Evolutionary conservation across 2,888 invertebrate genomes (phyloP).

Genomic region (Cyclophora albipunctata): DNA sequence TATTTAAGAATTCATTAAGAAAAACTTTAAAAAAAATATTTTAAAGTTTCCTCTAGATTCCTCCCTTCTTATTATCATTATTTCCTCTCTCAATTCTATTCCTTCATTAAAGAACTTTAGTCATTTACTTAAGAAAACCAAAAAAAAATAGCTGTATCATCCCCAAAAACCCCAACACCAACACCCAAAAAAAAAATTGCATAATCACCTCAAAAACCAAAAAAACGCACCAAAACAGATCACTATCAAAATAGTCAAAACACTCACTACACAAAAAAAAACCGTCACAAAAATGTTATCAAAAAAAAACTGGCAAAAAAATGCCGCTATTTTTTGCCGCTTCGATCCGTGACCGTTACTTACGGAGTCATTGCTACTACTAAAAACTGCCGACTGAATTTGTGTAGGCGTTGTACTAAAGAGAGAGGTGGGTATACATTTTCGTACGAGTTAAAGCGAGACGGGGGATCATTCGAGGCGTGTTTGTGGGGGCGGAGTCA

Average conservation of each 20-base stretch:
- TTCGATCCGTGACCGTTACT: constrained; percentile 42
- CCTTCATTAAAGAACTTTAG: too few relatives aligned
- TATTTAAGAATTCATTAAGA: too few relatives aligned
- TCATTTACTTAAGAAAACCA: too few relatives aligned
- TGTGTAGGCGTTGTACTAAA: constrained; percentile 57
- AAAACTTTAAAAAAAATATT: too few relatives aligned
- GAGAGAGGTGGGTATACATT: constrained; percentile 39
- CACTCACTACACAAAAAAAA: constrained; percentile 27
- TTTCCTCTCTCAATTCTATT: too few relatives aligned
- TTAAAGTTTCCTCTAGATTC: too few relatives aligned
- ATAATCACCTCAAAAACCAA: not conserved
- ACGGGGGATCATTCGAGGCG: constrained; percentile 46
- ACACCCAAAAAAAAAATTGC: constrained; percentile 6
- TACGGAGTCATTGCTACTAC: constrained; percentile 60
- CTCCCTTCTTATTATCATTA: too few relatives aligned
- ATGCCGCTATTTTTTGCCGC: constrained; percentile 31
- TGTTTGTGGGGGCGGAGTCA: constrained; percentile 48
- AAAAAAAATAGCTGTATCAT: too few relatives aligned
- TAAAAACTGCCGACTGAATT: constrained; percentile 64
- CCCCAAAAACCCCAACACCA: not conserved
- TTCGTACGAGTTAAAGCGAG: constrained; percentile 28
- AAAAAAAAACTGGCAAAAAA: constrained; percentile 16
- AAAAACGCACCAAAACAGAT: constrained; percentile 20
- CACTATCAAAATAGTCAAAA: constrained; percentile 24
- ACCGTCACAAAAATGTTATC: constrained; percentile 16